These are phyloP conservation scores for Ecdyonurus torrentis DNA, from an alignment of 2,888 invertebrate species.

Conservation along the genomic window DNA sequence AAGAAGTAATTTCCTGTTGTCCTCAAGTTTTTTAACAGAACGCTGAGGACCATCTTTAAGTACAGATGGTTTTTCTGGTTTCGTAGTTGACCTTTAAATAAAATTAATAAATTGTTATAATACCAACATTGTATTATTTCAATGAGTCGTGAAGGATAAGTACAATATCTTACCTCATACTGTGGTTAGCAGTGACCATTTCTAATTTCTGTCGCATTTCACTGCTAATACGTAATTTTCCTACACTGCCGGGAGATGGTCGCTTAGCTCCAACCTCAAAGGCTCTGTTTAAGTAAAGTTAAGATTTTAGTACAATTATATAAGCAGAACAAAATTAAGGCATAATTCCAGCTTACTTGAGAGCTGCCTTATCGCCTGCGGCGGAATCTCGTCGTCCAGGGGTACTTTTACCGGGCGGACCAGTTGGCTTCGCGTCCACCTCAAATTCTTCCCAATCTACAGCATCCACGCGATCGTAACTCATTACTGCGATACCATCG, in stretches of 20 bases:
- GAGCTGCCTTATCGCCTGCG: slow-evolving; percentile 14
- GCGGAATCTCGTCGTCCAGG: slow-evolving; percentile 12
- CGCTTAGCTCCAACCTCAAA: slow-evolving; percentile 47
- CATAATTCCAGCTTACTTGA: slow-evolving; percentile 7
- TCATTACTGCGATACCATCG: slow-evolving; percentile 10
- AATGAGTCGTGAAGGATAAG: no score
- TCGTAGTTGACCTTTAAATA: slow-evolving; percentile 21
- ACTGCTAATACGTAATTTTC: slow-evolving; percentile 74
- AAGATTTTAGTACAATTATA: no score
- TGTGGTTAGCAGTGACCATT: slow-evolving; percentile 76
- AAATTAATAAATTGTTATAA: no score
- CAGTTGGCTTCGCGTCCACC: slow-evolving; percentile 24
- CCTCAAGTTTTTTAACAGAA: slow-evolving; percentile 64
- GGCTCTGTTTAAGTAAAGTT: slow-evolving; percentile 25
- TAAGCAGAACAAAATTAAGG: no score
- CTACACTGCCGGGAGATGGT: slow-evolving; percentile 73
- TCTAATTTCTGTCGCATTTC: slow-evolving; percentile 84
- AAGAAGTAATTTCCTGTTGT: slow-evolving; percentile 66
- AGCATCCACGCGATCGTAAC: slow-evolving; percentile 27
- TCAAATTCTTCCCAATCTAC: slow-evolving; percentile 81
- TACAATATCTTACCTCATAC: slow-evolving; percentile 46
- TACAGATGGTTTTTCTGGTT: slow-evolving; percentile 35
- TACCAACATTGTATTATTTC: no score
- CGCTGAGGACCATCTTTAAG: slow-evolving; percentile 22
- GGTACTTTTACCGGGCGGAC: neutral